Evolutionary conservation across 2,113 vertebrate species (phyloP).

Genomic region (Myotis davidii): DNA sequence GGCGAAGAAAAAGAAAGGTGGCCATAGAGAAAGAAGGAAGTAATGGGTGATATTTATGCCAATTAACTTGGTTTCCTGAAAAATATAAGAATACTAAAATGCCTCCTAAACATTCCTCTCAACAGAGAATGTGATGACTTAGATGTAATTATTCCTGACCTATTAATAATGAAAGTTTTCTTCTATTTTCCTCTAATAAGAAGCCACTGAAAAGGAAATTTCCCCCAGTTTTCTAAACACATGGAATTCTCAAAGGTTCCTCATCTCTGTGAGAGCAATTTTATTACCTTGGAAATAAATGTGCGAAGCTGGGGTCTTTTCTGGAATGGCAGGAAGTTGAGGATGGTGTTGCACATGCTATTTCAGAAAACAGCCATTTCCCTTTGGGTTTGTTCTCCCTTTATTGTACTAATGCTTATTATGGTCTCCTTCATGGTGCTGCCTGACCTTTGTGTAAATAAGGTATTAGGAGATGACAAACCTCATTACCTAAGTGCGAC

Average conservation of each 20-base stretch:
- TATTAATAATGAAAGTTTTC: not conserved
- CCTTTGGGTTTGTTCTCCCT: not conserved
- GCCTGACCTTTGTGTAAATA: constrained; percentile 55
- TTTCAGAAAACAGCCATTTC: not conserved
- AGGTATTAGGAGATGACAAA: constrained; percentile 40
- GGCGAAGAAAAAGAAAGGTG: not conserved
- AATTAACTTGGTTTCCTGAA: not conserved
- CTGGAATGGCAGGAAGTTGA: not conserved
- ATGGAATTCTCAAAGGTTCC: constrained; percentile 16
- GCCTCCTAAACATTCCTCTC: not conserved
- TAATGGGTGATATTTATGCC: not conserved
- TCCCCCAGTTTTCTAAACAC: not conserved
- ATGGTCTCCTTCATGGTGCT: not conserved
- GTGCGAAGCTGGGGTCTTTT: not conserved
- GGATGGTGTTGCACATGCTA: rapidly evolving
- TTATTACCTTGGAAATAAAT: constrained; percentile 53
- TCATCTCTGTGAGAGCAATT: not conserved
- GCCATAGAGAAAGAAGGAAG: not conserved
- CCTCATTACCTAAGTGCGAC: not conserved
- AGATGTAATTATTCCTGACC: not conserved
- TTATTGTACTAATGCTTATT: not conserved
- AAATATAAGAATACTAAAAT: not conserved
- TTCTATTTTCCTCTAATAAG: not conserved
- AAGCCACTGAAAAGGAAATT: constrained; percentile 21
- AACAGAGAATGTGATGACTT: constrained; percentile 31